Evolutionary conservation across 1,140 invertebrate species (phyloP).

Genomic region (Cydia fagiglandana): DNA sequence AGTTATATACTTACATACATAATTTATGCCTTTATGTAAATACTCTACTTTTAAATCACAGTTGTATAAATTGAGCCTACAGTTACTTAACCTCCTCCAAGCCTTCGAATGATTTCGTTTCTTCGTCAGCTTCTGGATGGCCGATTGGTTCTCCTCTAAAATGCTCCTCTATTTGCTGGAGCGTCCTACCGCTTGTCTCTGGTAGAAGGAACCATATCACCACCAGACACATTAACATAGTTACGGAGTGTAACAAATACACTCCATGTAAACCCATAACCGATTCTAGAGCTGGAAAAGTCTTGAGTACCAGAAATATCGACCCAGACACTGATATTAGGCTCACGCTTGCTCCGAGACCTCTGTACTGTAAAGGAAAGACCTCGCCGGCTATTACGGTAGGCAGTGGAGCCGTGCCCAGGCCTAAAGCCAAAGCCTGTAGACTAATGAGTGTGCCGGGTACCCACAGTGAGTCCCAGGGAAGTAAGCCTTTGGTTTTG

Average conservation of each 20-base stretch:
- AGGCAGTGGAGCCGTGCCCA: constrained; percentile 46
- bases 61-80: too few species aligned
- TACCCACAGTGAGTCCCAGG: constrained; percentile 37
- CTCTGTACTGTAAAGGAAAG: constrained; percentile 51
- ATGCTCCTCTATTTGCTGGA: constrained; percentile 66
- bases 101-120: too few species aligned
- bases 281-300: constrained; percentile 43
- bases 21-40: too few species aligned
- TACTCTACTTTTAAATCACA: too few species aligned
- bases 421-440: constrained; percentile 43
- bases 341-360: constrained; percentile 47
- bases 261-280: constrained; percentile 49
- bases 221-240: constrained; percentile 46
- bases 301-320: constrained; percentile 50
- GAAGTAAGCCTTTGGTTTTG: neutral
- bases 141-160: constrained; percentile 39
- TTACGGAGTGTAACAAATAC: constrained; percentile 46
- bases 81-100: too few species aligned
- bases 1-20: too few species aligned
- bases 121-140: too few species aligned
- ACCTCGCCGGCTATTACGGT: constrained; percentile 51
- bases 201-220: constrained; percentile 53
- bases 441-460: constrained; percentile 39
- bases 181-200: constrained; percentile 60
- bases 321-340: constrained; percentile 33